These are phyloP conservation scores for Vicugna pacos DNA, from an alignment of 2,113 vertebrate genomes.

Conservation along the genomic window DNA sequence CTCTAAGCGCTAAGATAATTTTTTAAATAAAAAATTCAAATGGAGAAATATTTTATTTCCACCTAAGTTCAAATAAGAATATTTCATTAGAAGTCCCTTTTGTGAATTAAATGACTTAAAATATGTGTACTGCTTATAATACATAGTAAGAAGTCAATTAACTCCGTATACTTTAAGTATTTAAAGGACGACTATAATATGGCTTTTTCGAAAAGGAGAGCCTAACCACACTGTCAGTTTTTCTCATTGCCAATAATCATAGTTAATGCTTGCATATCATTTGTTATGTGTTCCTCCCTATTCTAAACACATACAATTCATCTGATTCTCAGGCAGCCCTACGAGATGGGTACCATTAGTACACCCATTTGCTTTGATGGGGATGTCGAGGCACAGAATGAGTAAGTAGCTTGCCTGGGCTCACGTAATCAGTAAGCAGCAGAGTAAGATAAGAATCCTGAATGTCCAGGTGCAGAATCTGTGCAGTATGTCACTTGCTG, in stretches of 20 bases:
- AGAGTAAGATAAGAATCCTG: not conserved
- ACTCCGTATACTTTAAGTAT: not conserved
- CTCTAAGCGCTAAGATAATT: not conserved
- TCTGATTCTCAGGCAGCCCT: not conserved
- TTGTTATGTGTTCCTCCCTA: not conserved
- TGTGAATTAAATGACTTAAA: constrained; percentile 29
- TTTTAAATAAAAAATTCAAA: not conserved
- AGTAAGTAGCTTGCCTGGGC: not conserved
- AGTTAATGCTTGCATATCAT: not conserved
- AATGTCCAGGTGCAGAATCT: not conserved
- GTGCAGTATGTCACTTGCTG: not conserved
- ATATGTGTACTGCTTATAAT: not conserved
- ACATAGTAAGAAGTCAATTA: not conserved
- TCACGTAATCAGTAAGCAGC: not conserved
- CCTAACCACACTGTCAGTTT: not conserved
- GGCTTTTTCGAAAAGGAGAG: not conserved
- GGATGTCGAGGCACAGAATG: not conserved
- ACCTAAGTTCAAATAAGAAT: not conserved
- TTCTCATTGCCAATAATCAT: not conserved
- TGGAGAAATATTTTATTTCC: not conserved
- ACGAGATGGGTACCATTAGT: not conserved
- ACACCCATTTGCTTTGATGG: not conserved
- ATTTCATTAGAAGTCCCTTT: constrained; percentile 19
- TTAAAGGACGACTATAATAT: constrained; percentile 24
- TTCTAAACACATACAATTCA: not conserved